Evolutionary conservation across 2,888 invertebrate genomes (phyloP).

Genomic region (Vanessa cardui): DNA sequence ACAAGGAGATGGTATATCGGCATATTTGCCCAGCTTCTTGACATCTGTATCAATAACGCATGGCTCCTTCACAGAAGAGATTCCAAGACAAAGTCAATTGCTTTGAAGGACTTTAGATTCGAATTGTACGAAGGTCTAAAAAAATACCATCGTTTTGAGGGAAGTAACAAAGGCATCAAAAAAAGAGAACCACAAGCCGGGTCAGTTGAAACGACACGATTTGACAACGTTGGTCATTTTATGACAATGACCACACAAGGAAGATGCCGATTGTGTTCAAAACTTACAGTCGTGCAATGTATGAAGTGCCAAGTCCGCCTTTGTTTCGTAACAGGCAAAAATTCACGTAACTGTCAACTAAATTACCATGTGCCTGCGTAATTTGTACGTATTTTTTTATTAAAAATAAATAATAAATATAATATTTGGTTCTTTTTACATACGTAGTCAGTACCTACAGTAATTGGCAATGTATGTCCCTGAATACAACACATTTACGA

Average conservation of each 20-base stretch:
- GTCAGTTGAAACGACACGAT: too few species aligned
- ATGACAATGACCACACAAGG: too few species aligned
- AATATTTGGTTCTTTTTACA: too few species aligned
- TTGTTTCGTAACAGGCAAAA: too few species aligned
- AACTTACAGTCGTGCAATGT: too few species aligned
- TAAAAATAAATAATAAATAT: not conserved
- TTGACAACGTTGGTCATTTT: too few species aligned
- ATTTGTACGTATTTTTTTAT: not conserved
- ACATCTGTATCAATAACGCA: slow-evolving; percentile 36
- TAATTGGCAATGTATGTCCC: not conserved
- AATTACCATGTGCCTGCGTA: too few species aligned
- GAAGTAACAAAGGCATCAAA: too few species aligned
- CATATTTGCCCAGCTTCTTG: slow-evolving; percentile 46
- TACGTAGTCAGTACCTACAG: too few species aligned
- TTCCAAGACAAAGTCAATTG: slow-evolving; percentile 20
- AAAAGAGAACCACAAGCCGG: too few species aligned
- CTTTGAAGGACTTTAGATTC: slow-evolving; percentile 21
- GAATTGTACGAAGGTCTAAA: slow-evolving; percentile 20
- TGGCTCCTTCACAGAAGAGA: slow-evolving; percentile 21
- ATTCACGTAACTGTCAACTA: too few species aligned
- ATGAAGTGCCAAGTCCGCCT: not conserved
- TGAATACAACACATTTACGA: slow-evolving; percentile 18
- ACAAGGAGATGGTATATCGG: slow-evolving; percentile 47
- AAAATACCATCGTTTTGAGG: not conserved
- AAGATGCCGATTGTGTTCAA: too few species aligned